Conservation (phyloP, 2,888 invertebrate genomes). For the Limnephilus rhombicus region DNA sequence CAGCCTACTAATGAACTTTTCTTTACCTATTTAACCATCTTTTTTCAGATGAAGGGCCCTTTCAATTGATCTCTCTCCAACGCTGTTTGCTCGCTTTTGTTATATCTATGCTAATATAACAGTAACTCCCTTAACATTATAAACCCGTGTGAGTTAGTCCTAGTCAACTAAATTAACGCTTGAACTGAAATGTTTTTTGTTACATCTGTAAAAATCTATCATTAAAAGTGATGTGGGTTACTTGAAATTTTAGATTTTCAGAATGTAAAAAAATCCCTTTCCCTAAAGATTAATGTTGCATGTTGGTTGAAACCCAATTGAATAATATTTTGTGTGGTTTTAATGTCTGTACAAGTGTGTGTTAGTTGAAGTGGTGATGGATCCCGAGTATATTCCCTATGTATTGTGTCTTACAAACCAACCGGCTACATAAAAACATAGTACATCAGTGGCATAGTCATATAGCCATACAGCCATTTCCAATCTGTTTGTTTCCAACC, state of each 20-base stretch:
- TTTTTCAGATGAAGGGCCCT: slow-evolving; percentile 59
- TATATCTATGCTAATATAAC: slow-evolving; percentile 53
- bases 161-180: slow-evolving; percentile 35
- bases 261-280: background rate
- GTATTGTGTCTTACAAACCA: background rate
- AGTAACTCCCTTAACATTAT: slow-evolving; percentile 45
- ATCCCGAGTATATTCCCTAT: background rate
- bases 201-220: background rate
- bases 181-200: background rate
- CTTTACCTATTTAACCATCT: slow-evolving; percentile 53
- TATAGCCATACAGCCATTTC: background rate
- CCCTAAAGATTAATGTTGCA: slow-evolving; percentile 2
- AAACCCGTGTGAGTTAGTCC: slow-evolving; percentile 27
- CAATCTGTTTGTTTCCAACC: background rate
- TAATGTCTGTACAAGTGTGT: slow-evolving; percentile 9
- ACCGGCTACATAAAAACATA: background rate
- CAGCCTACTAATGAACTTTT: slow-evolving; percentile 51
- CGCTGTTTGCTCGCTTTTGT: slow-evolving; percentile 60
- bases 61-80: slow-evolving; percentile 55
- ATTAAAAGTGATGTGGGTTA: background rate
- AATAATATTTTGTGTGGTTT: slow-evolving; percentile 15
- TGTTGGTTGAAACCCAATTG: background rate
- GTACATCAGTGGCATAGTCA: background rate
- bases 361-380: background rate
- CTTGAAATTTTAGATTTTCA: background rate